Evolutionary conservation across 2,888 invertebrate species (phyloP).

Genomic region (Polia nebulosa): DNA sequence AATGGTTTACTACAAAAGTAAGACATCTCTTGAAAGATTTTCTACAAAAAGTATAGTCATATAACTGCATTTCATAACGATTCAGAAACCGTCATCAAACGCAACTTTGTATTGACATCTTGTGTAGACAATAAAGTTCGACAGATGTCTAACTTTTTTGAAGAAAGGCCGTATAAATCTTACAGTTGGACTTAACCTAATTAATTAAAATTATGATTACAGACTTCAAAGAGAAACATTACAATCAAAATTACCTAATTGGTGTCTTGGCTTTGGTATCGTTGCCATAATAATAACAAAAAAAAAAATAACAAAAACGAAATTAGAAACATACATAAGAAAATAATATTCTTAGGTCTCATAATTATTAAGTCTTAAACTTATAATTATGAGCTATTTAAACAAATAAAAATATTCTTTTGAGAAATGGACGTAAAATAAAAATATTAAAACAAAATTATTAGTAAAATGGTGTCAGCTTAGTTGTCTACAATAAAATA

Average conservation of each 20-base stretch:
- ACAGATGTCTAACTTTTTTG: slow-evolving; percentile 17
- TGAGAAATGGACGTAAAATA: slow-evolving; percentile 5
- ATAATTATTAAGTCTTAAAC: slow-evolving; percentile 19
- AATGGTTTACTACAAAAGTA: slow-evolving; percentile 6
- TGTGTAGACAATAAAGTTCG: slow-evolving; percentile 15
- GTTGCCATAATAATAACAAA: slow-evolving; percentile 10
- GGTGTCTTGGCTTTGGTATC: slow-evolving; percentile 19
- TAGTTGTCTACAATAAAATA: slow-evolving; percentile 1
- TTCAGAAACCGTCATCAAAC: slow-evolving; percentile 18
- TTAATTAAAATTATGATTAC: neutral
- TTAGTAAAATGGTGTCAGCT: neutral
- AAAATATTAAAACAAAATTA: neutral
- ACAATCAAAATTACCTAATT: neutral
- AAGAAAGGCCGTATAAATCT: neutral
- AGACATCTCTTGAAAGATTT: slow-evolving; percentile 1
- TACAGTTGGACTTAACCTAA: neutral
- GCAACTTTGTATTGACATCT: slow-evolving; percentile 13
- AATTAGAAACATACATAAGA: slow-evolving; percentile 20
- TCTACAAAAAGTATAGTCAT: neutral
- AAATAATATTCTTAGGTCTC: slow-evolving; percentile 23
- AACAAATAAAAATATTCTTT: neutral
- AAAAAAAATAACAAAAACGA: slow-evolving; percentile 8
- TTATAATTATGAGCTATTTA: slow-evolving; percentile 6
- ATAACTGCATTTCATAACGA: slow-evolving; percentile 8
- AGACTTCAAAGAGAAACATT: too few species aligned